These are phyloP conservation scores for Lithophane socia DNA, from an alignment of 2,888 invertebrate species.

Conservation along the genomic window DNA sequence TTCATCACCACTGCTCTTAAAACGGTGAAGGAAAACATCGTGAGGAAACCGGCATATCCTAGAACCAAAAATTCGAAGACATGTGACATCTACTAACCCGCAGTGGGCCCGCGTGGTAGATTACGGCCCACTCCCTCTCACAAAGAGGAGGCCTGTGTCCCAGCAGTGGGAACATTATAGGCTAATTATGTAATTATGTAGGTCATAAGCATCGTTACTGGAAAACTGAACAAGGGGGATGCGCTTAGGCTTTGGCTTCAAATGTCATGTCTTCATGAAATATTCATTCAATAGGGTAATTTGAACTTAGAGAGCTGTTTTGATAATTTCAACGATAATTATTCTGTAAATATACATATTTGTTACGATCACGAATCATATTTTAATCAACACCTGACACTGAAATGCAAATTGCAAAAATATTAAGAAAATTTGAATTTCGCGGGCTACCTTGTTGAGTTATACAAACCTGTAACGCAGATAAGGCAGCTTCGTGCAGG, in stretches of 20 bases:
- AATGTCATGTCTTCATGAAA: background rate
- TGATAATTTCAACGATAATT: background rate
- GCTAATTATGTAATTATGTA: too few species aligned
- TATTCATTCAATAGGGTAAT: background rate
- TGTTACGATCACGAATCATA: background rate
- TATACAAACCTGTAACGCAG: slow-evolving; percentile 76
- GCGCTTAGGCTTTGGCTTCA: background rate
- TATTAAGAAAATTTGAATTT: background rate
- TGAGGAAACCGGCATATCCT: too few species aligned
- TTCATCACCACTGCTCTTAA: too few species aligned
- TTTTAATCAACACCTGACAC: background rate
- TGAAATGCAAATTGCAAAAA: background rate
- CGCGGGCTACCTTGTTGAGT: background rate
- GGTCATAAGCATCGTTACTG: background rate
- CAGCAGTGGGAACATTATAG: too few species aligned
- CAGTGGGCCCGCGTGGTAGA: too few species aligned
- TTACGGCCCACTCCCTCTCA: too few species aligned
- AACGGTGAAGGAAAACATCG: too few species aligned
- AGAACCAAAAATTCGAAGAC: too few species aligned
- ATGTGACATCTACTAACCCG: too few species aligned
- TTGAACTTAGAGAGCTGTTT: background rate
- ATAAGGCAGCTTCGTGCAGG: slow-evolving; percentile 85
- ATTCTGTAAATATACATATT: background rate
- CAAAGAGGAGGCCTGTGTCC: too few species aligned
- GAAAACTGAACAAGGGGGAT: background rate